Evolutionary conservation across 2,113 vertebrate species (phyloP), one percentile per base, ranked within the genome.

Genomic region (Larimichthys polyactis): DNA sequence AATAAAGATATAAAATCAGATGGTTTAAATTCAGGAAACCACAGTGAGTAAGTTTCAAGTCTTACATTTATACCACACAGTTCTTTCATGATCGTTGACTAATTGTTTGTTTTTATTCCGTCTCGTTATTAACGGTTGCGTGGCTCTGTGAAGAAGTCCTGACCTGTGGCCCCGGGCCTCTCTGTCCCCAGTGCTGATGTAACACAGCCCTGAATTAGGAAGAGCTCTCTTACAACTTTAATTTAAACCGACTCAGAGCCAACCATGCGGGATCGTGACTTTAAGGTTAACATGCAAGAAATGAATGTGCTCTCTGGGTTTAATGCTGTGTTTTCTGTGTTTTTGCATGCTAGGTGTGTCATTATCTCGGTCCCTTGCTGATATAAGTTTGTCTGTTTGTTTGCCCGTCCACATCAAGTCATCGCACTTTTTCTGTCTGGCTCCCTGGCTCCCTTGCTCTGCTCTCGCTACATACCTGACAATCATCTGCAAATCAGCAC

Each of bases 211-310:
- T 68, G 66, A 78, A 86, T 86, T 32, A 80, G 55, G 49, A 73
- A 68, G 48, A 76, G 59, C 68, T 84, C 46, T 71, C 52, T 83
- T 55, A 22, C 52, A 36, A 57, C 51, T 72, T 55, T 85, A 66
- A 88, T 86, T 60, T 57, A 71, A 82, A 66, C 16, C 69, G 82
- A 85, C 82, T 71, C 51, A 22, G 49, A 59, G 75, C 27, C 20
- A 27, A 60, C 67, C 32, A 58, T 40, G 62, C 5, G 0, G 74
- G 32, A 11, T 72, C 71, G 48, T 63, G 51, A 32, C 64, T 63
- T 6, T 22, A 27, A 81, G 78, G 80, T 82, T 58, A 80, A 74
- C 17, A 49, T 54, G 67, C 43, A 63, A 74, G 68, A 80, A 64
- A 67, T 70, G 49, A 79, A 77, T 67, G 68, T 43, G 6, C 27